A percentile compares a stretch with the other conserved stretches of the same genome.
Conservation (phyloP, 2,113 vertebrate genomes). For the Myotis lucifugus region DNA sequence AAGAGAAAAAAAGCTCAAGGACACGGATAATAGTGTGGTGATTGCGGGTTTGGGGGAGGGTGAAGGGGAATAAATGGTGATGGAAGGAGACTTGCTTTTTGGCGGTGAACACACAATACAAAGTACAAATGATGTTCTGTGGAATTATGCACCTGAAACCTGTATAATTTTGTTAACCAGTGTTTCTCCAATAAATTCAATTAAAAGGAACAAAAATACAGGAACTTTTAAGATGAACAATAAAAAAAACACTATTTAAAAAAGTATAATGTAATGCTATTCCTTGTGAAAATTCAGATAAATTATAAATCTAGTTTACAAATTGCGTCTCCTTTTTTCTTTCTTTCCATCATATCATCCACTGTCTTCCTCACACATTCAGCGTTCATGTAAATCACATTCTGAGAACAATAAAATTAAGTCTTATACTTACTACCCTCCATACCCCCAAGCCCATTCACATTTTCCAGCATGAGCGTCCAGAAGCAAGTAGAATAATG, state of each 20-base stretch:
- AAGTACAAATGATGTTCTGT: background rate
- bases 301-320: constrained; percentile 2
- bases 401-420: background rate
- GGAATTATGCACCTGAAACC: background rate
- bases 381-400: background rate
- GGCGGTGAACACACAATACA: background rate
- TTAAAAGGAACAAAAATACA: background rate
- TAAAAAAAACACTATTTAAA: background rate
- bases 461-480: background rate
- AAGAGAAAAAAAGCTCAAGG: too few species aligned
- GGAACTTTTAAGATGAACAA: background rate
- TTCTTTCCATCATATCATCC: fast-evolving
- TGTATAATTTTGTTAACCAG: background rate
- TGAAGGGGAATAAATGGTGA: too few species aligned
- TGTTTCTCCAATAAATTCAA: background rate
- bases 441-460: background rate
- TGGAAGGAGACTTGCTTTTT: background rate
- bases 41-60: too few species aligned
- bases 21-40: too few species aligned
- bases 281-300: background rate
- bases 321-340: background rate
- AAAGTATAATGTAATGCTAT: background rate
- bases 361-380: too few species aligned
- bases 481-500: background rate
- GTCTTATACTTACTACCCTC: background rate